A percentile compares a stretch with the other conserved stretches of the same genome.
These are phyloP conservation scores for Drosophila baimaii DNA, from an alignment of 1,140 invertebrate species.

Conservation along the genomic window DNA sequence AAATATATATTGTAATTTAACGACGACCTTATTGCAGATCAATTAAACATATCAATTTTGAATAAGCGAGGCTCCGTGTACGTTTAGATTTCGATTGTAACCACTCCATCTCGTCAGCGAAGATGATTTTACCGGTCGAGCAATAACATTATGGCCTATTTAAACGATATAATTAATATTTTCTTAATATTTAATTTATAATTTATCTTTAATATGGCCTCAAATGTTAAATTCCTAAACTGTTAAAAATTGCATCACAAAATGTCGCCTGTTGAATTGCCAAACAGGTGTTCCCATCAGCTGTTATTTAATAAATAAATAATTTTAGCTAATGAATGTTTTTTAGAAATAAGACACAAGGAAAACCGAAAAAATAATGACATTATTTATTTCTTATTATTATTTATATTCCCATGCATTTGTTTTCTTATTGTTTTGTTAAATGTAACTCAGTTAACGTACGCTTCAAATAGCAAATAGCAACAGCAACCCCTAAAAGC, in stretches of 20 bases:
- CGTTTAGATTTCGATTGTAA: no score
- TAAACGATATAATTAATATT: not conserved
- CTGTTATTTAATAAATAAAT: not conserved
- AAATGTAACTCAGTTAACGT: not conserved
- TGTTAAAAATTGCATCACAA: not conserved
- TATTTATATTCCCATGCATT: not conserved
- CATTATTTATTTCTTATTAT: not conserved
- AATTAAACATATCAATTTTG: no score
- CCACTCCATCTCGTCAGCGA: no score
- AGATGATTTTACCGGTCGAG: no score
- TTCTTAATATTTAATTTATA: not conserved
- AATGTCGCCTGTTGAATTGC: conserved; percentile 6
- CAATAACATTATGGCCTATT: not conserved
- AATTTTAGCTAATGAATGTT: not conserved
- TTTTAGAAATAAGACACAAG: not conserved
- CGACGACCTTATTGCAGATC: no score
- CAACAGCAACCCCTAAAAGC: conserved; percentile 2
- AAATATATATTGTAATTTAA: not conserved
- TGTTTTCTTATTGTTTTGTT: no score
- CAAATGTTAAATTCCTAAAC: not conserved
- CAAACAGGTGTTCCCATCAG: not conserved
- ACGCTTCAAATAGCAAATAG: no score
- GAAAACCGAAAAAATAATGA: no score
- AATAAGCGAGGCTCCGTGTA: no score
- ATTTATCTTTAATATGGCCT: no score